Percentiles rank a stretch among this genome's conserved stretches.
Conservation (phyloP, 2,888 invertebrate genomes). For the Hypena proboscidalis region DNA sequence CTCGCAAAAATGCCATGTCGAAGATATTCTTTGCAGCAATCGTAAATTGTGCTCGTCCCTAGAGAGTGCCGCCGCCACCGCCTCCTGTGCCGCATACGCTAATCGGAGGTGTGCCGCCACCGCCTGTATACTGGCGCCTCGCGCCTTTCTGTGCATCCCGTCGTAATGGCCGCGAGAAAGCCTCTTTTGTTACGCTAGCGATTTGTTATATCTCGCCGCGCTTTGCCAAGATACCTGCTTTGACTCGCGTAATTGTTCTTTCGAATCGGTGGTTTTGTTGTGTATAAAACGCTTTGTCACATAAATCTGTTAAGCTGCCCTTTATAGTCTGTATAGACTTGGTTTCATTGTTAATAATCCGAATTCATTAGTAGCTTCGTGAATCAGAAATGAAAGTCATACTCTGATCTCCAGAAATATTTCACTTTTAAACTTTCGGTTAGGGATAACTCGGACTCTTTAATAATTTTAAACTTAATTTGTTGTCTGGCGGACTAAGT, state of each 20-base stretch:
- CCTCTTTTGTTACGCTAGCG: constrained; percentile 81
- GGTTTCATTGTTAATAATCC: constrained; percentile 71
- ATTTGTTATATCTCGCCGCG: constrained; percentile 82
- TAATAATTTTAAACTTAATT: constrained; percentile 6
- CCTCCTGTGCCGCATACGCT: constrained; percentile 71
- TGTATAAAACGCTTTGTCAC: constrained; percentile 82
- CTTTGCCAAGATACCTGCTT: constrained; percentile 79
- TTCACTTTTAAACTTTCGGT: neutral
- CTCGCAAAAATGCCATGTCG: constrained; percentile 71
- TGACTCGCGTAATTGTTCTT: constrained; percentile 84
- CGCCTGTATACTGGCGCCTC: constrained; percentile 58
- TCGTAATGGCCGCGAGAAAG: constrained; percentile 82
- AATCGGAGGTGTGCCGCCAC: constrained; percentile 62
- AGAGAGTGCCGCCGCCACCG: constrained; percentile 55
- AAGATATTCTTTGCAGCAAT: constrained; percentile 82
- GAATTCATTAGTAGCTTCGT: constrained; percentile 61
- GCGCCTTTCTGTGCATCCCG: constrained; percentile 68
- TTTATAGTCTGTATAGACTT: constrained; percentile 57
- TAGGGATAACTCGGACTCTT: constrained; percentile 1
- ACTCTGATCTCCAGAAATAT: constrained; percentile 5
- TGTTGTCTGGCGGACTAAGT: constrained; percentile 20
- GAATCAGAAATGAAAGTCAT: constrained; percentile 33
- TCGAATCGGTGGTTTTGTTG: constrained; percentile 79
- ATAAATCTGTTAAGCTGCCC: constrained; percentile 74
- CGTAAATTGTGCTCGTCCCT: constrained; percentile 75